A percentile compares a stretch with the other conserved stretches of the same genome.
These are phyloP conservation scores for Anoplius nigerrimus DNA, from an alignment of 2,888 invertebrate genomes.

Conservation along the genomic window DNA sequence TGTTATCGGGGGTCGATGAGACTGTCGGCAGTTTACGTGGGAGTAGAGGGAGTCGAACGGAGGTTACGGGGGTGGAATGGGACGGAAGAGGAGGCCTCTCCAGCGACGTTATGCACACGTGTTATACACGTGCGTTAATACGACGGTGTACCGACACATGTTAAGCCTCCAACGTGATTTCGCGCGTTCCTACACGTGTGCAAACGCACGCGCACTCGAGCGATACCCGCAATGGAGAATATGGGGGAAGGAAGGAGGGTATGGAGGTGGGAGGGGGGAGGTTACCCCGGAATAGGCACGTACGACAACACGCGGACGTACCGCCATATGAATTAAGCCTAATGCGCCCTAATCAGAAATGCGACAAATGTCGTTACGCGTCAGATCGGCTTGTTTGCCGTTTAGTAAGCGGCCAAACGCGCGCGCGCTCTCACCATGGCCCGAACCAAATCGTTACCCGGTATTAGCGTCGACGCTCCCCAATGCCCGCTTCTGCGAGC, in stretches of 20 bases:
- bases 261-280: no score
- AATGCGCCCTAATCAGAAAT: constrained; percentile 28
- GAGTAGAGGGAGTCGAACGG: not conserved
- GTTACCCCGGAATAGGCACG: constrained; percentile 9
- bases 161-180: constrained; percentile 16
- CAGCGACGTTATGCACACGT: constrained; percentile 4
- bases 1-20: no score
- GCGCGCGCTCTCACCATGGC: no score
- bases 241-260: no score
- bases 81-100: not conserved
- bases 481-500: no score
- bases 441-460: constrained; percentile 10
- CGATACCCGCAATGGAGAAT: no score
- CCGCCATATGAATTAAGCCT: constrained; percentile 26
- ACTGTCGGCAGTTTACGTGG: no score
- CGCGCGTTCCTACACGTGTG: constrained; percentile 7
- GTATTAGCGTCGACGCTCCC: constrained; percentile 42
- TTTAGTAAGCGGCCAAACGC: constrained; percentile 17
- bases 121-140: constrained; percentile 16
- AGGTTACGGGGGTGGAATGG: not conserved
- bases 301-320: constrained; percentile 10
- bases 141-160: constrained; percentile 18
- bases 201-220: not conserved
- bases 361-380: constrained; percentile 20
- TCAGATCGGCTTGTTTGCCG: constrained; percentile 16